Percentiles rank a stretch among this genome's conserved stretches.
Conservation (phyloP, 2,113 vertebrate genomes). For the Pelecanus crispus region DNA sequence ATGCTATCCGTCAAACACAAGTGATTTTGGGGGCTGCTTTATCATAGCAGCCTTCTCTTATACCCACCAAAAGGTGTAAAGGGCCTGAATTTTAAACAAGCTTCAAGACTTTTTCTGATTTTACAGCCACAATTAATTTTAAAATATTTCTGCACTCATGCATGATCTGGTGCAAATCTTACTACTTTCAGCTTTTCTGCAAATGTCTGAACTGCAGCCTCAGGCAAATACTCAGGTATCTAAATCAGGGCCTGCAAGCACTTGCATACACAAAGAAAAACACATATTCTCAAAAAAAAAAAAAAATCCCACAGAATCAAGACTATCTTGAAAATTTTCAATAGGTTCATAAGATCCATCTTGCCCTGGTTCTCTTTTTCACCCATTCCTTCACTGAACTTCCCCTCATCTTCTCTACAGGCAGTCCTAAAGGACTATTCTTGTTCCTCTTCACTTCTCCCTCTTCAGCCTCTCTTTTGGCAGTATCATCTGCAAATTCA, state of each 20-base stretch:
- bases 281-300: rapidly evolving
- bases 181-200: neutral
- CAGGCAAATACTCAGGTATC: neutral
- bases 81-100: neutral
- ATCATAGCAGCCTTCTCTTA: neutral
- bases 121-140: neutral
- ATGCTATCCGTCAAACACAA: neutral
- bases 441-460: neutral
- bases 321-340: neutral
- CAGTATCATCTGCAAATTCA: neutral
- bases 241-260: neutral
- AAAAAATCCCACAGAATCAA: neutral
- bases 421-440: neutral
- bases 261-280: neutral
- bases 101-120: neutral
- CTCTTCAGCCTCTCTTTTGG: neutral
- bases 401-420: neutral
- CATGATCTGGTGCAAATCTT: neutral
- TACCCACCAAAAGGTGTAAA: neutral
- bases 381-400: neutral
- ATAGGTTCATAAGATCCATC: neutral
- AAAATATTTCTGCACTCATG: neutral
- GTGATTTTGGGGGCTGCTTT: neutral
- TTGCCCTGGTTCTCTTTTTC: neutral
- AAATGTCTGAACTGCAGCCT: neutral